Evolutionary conservation across 2,113 vertebrate genomes (phyloP).

Genomic region (Ceyx margarethae): DNA sequence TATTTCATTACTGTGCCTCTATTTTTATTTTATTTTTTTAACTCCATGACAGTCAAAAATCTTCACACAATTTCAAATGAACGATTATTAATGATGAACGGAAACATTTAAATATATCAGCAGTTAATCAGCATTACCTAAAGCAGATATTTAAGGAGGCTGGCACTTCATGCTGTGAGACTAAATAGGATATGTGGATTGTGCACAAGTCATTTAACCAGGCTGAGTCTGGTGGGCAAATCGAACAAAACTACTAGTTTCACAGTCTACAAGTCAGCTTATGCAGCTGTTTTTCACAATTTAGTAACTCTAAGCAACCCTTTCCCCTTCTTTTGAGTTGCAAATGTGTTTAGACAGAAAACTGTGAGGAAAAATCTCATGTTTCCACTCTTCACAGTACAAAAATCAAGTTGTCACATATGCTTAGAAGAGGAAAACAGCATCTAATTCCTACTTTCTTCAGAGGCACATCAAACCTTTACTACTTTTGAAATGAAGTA

Average conservation of each 20-base stretch:
- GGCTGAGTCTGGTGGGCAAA: no score
- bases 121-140: slow-evolving; percentile 1
- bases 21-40: slow-evolving; percentile 1
- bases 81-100: slow-evolving; percentile 19
- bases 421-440: neutral
- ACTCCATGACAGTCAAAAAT: neutral
- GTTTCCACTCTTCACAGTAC: neutral
- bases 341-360: neutral
- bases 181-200: neutral
- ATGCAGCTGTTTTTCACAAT: neutral
- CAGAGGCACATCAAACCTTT: neutral
- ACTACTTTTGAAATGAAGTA: neutral
- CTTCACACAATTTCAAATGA: slow-evolving; percentile 37
- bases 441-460: neutral
- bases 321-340: neutral
- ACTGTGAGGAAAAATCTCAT: neutral
- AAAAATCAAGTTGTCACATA: neutral
- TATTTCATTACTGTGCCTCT: slow-evolving; percentile 25
- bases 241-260: no score
- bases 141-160: neutral
- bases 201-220: accelerated
- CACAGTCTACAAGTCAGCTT: neutral
- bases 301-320: neutral
- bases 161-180: neutral
- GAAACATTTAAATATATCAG: slow-evolving; percentile 53